Evolutionary conservation across 2,888 invertebrate genomes (phyloP), one percentile per base, ranked within the genome.

Genomic region (Ophion slaviceki): DNA sequence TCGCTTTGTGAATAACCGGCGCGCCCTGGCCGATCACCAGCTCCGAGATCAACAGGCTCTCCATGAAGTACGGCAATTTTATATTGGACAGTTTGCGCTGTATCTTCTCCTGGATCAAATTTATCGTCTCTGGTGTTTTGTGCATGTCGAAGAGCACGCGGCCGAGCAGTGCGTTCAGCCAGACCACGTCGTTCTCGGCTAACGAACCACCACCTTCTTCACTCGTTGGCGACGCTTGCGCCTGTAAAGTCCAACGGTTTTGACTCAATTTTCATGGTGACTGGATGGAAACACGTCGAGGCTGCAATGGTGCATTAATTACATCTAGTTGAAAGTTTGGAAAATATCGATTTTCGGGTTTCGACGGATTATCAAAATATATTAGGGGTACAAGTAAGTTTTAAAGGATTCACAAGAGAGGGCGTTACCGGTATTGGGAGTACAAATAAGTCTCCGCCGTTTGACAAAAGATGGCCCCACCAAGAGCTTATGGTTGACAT

Each of bases 41-140:
- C 91, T 97, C 96, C 53, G 96, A 96, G 88, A 98, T 96, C 72
- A 96, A 94, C 77, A 99, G 95, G 88, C 97, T 97, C 87, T 98
- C 97, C 95, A 99, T 97, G 94, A 98, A 98, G 90, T 97, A 97
- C 1, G 99, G 98, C 87, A 97, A 96, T 95, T 97, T 98, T 88
- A 99, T 97, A 84, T 97, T 97, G 83, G 96, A 96, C 2, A 99
- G 95, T 94, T 99, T 99, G 91, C 96, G 96, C 94, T 99, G 98
- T 92, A 98, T 97, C 92, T 97, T 96, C 76, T 96, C 96, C 92
- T 96, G 96, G 59, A 98, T 95, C 86, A 96, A 95, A 81, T 95
- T 95, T 59, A 96, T 96, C 95, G 97, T 97, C 84, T 94, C 94
- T 1, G 96, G 95, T 92, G 97, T 97, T 53, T 96, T 95, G 92